Conservation (phyloP, 2,113 vertebrate species). For the Bufo bufo region DNA sequence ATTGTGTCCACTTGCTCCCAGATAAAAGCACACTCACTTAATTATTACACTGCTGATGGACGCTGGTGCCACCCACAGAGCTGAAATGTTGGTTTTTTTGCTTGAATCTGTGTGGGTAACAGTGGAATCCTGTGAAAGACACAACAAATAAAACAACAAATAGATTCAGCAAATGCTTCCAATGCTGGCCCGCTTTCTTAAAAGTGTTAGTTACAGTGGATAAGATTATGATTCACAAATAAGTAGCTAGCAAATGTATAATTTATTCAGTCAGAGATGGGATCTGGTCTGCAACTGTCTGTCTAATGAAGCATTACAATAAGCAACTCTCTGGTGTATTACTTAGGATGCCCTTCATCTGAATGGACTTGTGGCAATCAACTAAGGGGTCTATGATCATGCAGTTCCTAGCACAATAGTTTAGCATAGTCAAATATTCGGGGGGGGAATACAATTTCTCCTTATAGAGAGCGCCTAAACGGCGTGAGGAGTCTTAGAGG, state of each 20-base stretch:
- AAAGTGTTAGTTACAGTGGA: neutral
- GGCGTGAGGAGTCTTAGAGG: no score
- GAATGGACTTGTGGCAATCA: no score
- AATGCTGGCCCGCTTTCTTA: neutral
- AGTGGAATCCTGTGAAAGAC: conserved; percentile 10
- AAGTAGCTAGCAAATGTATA: neutral
- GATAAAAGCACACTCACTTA: conserved; percentile 10
- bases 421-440: no score
- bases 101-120: conserved; percentile 15
- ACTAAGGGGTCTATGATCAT: no score
- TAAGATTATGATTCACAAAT: neutral
- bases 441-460: no score
- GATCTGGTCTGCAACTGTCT: neutral
- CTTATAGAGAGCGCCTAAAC: no score
- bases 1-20: neutral
- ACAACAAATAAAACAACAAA: neutral
- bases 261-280: neutral
- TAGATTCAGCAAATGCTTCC: neutral
- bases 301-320: neutral
- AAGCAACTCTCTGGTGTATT: neutral
- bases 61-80: conserved; percentile 31
- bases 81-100: conserved; percentile 10
- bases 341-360: no score
- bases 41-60: conserved; percentile 1
- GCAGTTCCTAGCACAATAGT: no score